Evolutionary conservation across 2,113 vertebrate genomes (phyloP).

Genomic region (Acinonyx jubatus): DNA sequence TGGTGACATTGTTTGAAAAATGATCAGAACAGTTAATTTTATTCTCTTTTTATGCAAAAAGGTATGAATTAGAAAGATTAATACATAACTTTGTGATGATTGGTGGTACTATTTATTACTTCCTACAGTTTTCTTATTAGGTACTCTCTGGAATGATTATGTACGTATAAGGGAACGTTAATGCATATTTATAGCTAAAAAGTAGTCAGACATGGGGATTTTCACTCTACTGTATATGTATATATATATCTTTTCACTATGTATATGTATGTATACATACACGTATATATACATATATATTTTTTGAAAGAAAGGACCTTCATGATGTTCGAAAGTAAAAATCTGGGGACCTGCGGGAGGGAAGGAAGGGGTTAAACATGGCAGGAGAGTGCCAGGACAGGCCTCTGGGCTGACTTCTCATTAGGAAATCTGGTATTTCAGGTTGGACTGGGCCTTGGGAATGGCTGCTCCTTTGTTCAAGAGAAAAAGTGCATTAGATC

Average conservation of each 20-base stretch:
- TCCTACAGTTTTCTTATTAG: not conserved
- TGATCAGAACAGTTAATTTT: not conserved
- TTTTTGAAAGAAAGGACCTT: slow-evolving; percentile 2
- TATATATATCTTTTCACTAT: not conserved
- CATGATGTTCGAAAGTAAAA: not conserved
- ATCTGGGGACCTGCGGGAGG: slow-evolving; percentile 41
- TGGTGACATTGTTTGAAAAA: not conserved
- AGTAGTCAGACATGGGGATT: not conserved
- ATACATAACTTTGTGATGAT: not conserved
- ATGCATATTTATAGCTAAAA: not conserved
- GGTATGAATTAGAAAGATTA: not conserved
- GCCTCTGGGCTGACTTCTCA: slow-evolving; percentile 77
- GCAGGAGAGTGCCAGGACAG: slow-evolving; percentile 62
- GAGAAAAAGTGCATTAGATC: slow-evolving; percentile 70
- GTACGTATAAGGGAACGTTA: not conserved
- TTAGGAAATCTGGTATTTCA: slow-evolving; percentile 86
- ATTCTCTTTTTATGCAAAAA: not conserved
- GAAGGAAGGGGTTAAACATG: slow-evolving; percentile 85
- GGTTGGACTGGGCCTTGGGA: slow-evolving; percentile 82
- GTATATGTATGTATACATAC: too few relatives aligned
- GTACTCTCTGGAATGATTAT: not conserved
- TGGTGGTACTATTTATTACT: not conserved
- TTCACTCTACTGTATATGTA: not conserved
- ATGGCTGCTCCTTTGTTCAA: slow-evolving; percentile 79
- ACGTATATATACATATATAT: too few relatives aligned